Base-by-base conservation (phyloP, 2,797 vertebrate genomes). In the Onychomys torridus region DNA sequence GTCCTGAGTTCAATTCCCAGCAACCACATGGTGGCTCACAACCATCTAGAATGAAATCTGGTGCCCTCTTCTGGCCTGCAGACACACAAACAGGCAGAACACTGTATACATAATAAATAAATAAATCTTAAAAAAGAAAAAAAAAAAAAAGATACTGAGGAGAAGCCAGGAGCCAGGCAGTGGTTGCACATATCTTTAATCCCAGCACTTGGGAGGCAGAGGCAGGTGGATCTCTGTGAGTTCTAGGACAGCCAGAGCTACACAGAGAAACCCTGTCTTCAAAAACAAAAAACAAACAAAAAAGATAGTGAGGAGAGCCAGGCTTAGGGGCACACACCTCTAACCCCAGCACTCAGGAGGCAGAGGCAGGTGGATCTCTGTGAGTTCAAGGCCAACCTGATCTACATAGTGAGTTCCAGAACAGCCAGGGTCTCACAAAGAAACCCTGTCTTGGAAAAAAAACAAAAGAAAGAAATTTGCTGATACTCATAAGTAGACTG, bases 81-180 rank as follows among this genome's bases (percentile, higher is more conserved):
- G n/a, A n/a, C n/a, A n/a, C n/a, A n/a, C n/a, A n/a, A n/a, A n/a
- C n/a, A n/a, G n/a, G n/a, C n/a, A n/a, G n/a, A n/a, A n/a, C n/a
- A n/a, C n/a, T n/a, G n/a, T n/a, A n/a, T n/a, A n/a, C n/a, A n/a
- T n/a, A n/a, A n/a, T n/a, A n/a, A n/a, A n/a, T n/a, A n/a, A n/a
- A n/a, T n/a, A n/a, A n/a, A n/a, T n/a, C n/a, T n/a, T n/a, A n/a
- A n/a, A n/a, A n/a, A n/a, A n/a, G n/a, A n/a, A n/a, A n/a, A n/a
- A n/a, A n/a, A n/a, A n/a, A n/a, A n/a, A n/a, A n/a, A 89, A 95
- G 93, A 90, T 88, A 67, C 11, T 89, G 59, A 91, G 9, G 23
- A 76, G 52, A 86, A 90, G 59, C 5, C 16, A 71, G 21, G 16
- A 49, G 11, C 46, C 46, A 49, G 46, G 46, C 8, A 49, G 6